phyloP scores from a whole-genome alignment of 2,888 invertebrate genomes.

The Congeria kusceri region DNA sequence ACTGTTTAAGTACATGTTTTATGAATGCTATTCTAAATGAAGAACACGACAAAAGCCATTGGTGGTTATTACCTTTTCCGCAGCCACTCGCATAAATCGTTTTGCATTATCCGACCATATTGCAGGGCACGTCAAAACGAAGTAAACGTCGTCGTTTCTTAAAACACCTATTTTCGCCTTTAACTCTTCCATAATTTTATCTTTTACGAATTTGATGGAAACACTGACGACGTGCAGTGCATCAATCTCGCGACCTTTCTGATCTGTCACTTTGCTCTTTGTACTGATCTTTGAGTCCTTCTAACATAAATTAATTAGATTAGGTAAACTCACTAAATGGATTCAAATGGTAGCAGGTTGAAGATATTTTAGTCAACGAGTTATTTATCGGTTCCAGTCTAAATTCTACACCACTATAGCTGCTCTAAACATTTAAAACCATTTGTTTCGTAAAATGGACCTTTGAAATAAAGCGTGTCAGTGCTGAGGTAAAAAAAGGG shows the following conservation, averaged over 20 bases:
- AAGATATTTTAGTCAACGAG: too few relatives aligned
- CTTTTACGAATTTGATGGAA: slow-evolving; percentile 36
- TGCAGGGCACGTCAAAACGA: slow-evolving; percentile 49
- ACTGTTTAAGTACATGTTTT: too few relatives aligned
- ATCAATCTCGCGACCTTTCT: slow-evolving; percentile 31
- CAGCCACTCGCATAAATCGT: slow-evolving; percentile 47
- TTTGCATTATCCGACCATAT: slow-evolving; percentile 52
- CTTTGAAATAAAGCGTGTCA: too few relatives aligned
- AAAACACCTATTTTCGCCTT: slow-evolving; percentile 10
- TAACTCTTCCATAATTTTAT: slow-evolving; percentile 18
- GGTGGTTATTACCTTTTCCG: slow-evolving; percentile 39
- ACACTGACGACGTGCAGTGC: slow-evolving; percentile 31
- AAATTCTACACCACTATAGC: too few relatives aligned
- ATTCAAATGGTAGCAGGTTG: too few relatives aligned
- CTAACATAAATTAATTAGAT: neutral
- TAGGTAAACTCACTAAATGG: too few relatives aligned
- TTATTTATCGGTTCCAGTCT: too few relatives aligned
- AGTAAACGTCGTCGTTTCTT: slow-evolving; percentile 36
- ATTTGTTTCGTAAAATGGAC: too few relatives aligned
- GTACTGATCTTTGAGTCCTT: neutral
- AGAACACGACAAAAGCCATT: too few relatives aligned
- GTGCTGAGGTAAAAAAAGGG: too few relatives aligned
- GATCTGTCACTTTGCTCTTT: slow-evolving; percentile 22
- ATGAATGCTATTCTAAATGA: too few relatives aligned
- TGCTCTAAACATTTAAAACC: too few relatives aligned